phyloP scores from a whole-genome alignment of 2,113 vertebrate species.

The Boleophthalmus pectinirostris region DNA sequence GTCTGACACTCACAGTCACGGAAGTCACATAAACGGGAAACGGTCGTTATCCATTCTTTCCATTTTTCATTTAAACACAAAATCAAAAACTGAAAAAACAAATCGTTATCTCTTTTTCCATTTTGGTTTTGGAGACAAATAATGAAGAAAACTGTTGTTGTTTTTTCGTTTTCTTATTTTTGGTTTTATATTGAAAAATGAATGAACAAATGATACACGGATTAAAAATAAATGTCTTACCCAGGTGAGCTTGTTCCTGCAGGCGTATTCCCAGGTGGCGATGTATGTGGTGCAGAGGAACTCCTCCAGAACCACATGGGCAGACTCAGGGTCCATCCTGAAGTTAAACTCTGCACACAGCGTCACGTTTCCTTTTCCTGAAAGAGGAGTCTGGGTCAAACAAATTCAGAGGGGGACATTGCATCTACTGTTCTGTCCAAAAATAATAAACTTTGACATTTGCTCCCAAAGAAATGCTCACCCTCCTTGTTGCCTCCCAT shows the following conservation, averaged over 20 bases:
- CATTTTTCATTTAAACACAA: too few species aligned
- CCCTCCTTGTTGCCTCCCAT: conserved; percentile 84
- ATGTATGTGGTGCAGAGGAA: conserved; percentile 73
- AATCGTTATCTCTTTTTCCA: too few species aligned
- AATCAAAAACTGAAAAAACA: too few species aligned
- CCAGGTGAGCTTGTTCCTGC: conserved; percentile 74
- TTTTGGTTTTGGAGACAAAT: too few species aligned
- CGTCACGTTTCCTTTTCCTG: conserved; percentile 77
- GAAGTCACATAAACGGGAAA: too few species aligned
- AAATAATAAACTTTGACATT: background rate
- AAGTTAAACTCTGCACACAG: conserved; percentile 81
- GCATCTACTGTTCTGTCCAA: background rate
- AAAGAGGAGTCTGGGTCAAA: background rate
- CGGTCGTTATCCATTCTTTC: too few species aligned
- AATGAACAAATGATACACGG: too few species aligned
- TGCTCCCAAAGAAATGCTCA: conserved; percentile 14
- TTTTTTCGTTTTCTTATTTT: too few species aligned
- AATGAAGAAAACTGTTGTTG: too few species aligned
- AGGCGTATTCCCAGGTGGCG: conserved; percentile 74
- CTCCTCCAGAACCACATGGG: conserved; percentile 77
- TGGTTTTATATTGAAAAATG: too few species aligned
- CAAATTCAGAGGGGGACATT: background rate
- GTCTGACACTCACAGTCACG: too few species aligned
- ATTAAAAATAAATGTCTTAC: too few species aligned
- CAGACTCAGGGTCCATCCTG: conserved; percentile 75